phyloP scores from a whole-genome alignment of 2,797 vertebrate genomes.

The Manis javanica region DNA sequence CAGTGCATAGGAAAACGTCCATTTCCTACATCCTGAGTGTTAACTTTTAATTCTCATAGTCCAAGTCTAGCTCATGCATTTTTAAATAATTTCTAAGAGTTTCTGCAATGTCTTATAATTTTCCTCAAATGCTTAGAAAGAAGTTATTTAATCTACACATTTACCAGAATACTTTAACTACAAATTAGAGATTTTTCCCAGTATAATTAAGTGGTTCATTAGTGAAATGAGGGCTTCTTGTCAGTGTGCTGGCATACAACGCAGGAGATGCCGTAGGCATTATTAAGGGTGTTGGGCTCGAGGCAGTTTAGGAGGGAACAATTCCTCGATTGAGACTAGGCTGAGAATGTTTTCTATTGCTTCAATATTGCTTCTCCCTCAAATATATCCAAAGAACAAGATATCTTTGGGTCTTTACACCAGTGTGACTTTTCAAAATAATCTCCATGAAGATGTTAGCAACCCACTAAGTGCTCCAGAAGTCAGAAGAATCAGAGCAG shows the following conservation, averaged over 20 bases:
- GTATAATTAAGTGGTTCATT: background rate
- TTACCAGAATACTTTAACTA: background rate
- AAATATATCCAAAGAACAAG: too few relatives aligned
- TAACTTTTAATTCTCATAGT: background rate
- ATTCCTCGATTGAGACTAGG: background rate
- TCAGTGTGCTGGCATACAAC: too few relatives aligned
- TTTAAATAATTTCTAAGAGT: background rate
- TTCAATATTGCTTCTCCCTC: background rate
- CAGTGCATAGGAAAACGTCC: accelerated
- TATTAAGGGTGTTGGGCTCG: background rate
- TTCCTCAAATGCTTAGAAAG: background rate
- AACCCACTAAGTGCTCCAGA: background rate
- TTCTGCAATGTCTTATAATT: background rate
- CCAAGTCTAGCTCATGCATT: background rate
- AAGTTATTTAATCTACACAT: conserved; percentile 35
- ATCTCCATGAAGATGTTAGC: background rate
- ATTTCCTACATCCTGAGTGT: background rate
- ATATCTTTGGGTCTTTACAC: background rate
- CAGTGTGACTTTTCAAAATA: background rate
- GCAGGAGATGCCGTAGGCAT: background rate
- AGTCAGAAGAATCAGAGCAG: background rate
- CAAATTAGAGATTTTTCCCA: background rate
- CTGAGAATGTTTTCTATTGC: background rate
- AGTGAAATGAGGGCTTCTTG: background rate
- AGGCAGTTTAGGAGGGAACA: background rate